Conservation (phyloP, 2,888 invertebrate species). For the Diploptera punctata region DNA sequence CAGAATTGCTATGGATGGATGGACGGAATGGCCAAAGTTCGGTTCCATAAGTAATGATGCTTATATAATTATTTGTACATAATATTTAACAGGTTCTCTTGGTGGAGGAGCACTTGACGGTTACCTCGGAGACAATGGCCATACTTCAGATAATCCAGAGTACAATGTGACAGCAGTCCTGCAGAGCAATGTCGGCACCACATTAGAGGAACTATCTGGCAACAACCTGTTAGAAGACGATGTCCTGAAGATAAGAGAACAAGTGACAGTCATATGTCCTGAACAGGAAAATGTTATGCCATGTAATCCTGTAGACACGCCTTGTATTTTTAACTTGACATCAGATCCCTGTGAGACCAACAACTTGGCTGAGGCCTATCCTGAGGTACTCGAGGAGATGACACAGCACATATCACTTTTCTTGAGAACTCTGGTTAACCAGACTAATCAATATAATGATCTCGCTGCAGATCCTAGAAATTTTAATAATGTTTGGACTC, state of each 20-base stretch:
- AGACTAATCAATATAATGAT: too few relatives aligned
- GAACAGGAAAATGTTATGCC: constrained; percentile 42
- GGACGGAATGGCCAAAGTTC: too few relatives aligned
- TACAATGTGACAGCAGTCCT: constrained; percentile 57
- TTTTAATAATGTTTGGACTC: too few relatives aligned
- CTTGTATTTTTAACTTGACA: constrained; percentile 78
- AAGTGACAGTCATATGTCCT: constrained; percentile 36
- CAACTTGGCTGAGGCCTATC: constrained; percentile 60
- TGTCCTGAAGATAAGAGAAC: constrained; percentile 35
- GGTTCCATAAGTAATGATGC: too few relatives aligned
- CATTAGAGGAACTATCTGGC: constrained; percentile 45
- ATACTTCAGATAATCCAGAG: constrained; percentile 51
- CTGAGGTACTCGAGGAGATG: too few relatives aligned
- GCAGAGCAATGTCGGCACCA: constrained; percentile 54
- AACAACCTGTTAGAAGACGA: not conserved
- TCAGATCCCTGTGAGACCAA: constrained; percentile 81
- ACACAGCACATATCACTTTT: too few relatives aligned
- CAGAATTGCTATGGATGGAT: too few relatives aligned
- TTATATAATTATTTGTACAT: too few relatives aligned
- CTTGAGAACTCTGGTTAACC: too few relatives aligned
- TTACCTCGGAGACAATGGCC: constrained; percentile 56
- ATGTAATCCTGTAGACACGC: constrained; percentile 49
- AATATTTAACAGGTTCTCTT: not conserved
- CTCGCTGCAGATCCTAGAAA: too few relatives aligned
- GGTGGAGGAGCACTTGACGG: constrained; percentile 50